Conservation (phyloP, 2,888 invertebrate genomes). For the Aphrophora alni region DNA sequence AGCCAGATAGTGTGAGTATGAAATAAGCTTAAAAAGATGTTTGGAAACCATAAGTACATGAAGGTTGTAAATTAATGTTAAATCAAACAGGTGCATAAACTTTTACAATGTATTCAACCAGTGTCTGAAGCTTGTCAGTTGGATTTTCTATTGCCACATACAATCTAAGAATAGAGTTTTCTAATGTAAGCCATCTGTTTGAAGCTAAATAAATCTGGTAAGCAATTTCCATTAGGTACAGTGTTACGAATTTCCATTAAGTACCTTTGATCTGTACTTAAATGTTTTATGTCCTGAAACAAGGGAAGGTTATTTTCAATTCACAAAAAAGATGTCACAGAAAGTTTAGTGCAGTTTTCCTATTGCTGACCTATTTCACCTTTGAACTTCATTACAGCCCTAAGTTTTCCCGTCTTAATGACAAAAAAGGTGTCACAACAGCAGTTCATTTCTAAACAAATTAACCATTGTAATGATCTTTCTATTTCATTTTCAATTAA, state of each 20-base stretch:
- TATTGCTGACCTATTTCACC: not conserved
- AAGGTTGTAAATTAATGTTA: too few relatives aligned
- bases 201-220: not conserved
- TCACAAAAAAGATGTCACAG: not conserved
- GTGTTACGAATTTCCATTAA: slow-evolving; percentile 3
- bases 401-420: slow-evolving; percentile 31
- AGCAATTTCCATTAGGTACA: not conserved
- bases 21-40: too few relatives aligned
- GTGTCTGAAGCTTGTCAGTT: slow-evolving; percentile 2
- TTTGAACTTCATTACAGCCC: not conserved
- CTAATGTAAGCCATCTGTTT: slow-evolving; percentile 3
- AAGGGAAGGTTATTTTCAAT: not conserved
- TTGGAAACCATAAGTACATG: too few relatives aligned
- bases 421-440: slow-evolving; percentile 40
- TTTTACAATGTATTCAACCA: slow-evolving; percentile 7
- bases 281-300: not conserved
- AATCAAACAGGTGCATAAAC: slow-evolving; percentile 25
- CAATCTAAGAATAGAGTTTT: not conserved
- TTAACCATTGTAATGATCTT: too few relatives aligned
- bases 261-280: slow-evolving; percentile 20
- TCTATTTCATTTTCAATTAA: too few relatives aligned
- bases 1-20: too few relatives aligned
- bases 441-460: slow-evolving; percentile 42
- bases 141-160: slow-evolving; percentile 25
- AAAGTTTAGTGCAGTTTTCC: not conserved